These are phyloP conservation scores for Astreopora myriophthalma DNA, from an alignment of 64 coral and sea anemone species.

Conservation along the genomic window DNA sequence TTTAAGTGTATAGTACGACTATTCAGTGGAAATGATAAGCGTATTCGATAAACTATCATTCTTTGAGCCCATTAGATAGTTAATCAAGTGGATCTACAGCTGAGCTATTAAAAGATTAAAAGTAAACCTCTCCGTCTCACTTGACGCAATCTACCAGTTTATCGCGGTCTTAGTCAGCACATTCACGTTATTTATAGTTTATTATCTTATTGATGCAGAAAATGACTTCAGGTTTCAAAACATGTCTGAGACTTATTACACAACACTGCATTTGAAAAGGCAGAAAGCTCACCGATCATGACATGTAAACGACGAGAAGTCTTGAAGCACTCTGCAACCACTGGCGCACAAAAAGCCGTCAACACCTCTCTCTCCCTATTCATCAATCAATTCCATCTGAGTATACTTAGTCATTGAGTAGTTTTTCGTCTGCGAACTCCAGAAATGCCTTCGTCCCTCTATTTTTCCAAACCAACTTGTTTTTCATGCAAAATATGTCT, in stretches of 20 bases:
- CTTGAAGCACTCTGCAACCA: too few species aligned
- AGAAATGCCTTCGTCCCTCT: neutral
- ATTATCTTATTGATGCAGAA: neutral
- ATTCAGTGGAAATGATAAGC: too few species aligned
- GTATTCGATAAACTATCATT: too few species aligned
- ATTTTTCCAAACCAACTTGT: neutral
- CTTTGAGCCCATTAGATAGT: too few species aligned
- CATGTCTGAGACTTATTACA: too few species aligned
- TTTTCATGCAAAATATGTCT: neutral
- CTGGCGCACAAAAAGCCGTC: too few species aligned
- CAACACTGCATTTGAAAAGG: too few species aligned
- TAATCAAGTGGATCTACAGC: neutral
- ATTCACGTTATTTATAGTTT: neutral
- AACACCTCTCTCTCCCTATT: neutral
- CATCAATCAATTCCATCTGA: neutral
- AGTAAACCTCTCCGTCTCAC: neutral
- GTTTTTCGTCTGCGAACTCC: neutral
- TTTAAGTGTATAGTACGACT: too few species aligned
- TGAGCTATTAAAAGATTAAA: neutral
- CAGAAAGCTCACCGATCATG: too few species aligned
- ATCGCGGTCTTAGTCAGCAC: neutral
- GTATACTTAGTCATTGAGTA: too few species aligned
- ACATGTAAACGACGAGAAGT: too few species aligned
- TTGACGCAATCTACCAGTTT: neutral
- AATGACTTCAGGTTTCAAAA: too few species aligned